These are phyloP conservation scores for Ammodytes dubius DNA, from an alignment of 2,113 vertebrate genomes.

Conservation along the genomic window DNA sequence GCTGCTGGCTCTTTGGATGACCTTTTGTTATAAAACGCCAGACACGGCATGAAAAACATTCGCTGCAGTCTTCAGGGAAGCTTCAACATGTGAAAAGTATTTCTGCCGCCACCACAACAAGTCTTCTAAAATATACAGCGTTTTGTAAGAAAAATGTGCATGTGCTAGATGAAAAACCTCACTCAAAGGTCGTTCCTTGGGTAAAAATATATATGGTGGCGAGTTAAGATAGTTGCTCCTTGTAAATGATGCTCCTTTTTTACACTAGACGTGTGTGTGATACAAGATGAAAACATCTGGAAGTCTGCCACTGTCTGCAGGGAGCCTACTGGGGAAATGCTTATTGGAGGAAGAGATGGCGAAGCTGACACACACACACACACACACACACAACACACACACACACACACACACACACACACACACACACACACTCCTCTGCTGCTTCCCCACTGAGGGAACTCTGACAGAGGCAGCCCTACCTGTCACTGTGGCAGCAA, in stretches of 20 bases:
- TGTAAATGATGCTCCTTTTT: slow-evolving; percentile 35
- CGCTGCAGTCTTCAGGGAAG: slow-evolving; percentile 29
- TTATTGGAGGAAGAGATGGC: slow-evolving; percentile 60
- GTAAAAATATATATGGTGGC: slow-evolving; percentile 19
- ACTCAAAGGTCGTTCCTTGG: slow-evolving; percentile 29
- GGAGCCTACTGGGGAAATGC: slow-evolving; percentile 68
- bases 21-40: slow-evolving; percentile 53
- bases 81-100: slow-evolving; percentile 23
- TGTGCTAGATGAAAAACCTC: slow-evolving; percentile 22
- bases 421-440: slow-evolving; percentile 29
- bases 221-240: slow-evolving; percentile 31
- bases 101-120: neutral
- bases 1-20: slow-evolving; percentile 45
- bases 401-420: slow-evolving; percentile 46
- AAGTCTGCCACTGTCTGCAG: slow-evolving; percentile 70
- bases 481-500: slow-evolving; percentile 86
- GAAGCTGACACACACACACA: slow-evolving; percentile 40
- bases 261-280: slow-evolving; percentile 43
- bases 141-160: neutral
- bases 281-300: slow-evolving; percentile 79
- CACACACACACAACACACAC: slow-evolving; percentile 36
- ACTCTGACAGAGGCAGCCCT: slow-evolving; percentile 80
- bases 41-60: slow-evolving; percentile 36
- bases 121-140: neutral
- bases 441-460: slow-evolving; percentile 73